Evolutionary conservation across 2,888 invertebrate genomes (phyloP), one percentile per base, ranked within the genome.

Genomic region (Idaea aversata): DNA sequence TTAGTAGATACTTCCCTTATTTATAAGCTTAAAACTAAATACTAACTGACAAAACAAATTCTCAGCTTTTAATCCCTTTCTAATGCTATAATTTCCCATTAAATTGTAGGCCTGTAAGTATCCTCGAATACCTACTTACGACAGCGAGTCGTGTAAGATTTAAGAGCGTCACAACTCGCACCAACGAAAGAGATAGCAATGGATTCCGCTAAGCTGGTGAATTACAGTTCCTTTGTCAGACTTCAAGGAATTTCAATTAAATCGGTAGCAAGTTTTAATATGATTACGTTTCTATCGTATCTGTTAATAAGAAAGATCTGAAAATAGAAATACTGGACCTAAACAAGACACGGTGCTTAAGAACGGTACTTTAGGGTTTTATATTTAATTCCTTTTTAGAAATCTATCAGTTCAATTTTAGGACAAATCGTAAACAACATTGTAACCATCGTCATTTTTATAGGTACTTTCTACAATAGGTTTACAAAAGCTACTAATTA

Each of bases 61-160:
- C 10, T 34, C 47, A 63, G 58, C 61, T 57, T 58, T 64, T 70
- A 73, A 72, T 74, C 70, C 71, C 67, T 67, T 74, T 71, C 65
- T 78, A 73, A 74, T 79, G 83, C 82, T 83, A 84, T 85, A 83
- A 86, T 87, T 87, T 86, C 83, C 16, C 82, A 79, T 76, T 77
- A 81, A 86, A 86, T 87, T 86, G 87, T 86, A 85, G 83, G 83
- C 80, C 87, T 86, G 80, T 83, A 86, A 85, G 83, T 83, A 81
- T 83, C 83, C 82, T 77, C 83, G 78, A 84, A 79, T 79, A 79
- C 77, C 73, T 74, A 72, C 65, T 76, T 78, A 78, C 80, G 79
- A 84, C 85, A 86, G 79, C 80, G 83, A 83, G 80, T 74, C 80
- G 73, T 71, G 79, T 73, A 82, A 86, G 87, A 89, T 89, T 88